Conservation (phyloP, 2,113 vertebrate species). For the Dolichotis patagonum region DNA sequence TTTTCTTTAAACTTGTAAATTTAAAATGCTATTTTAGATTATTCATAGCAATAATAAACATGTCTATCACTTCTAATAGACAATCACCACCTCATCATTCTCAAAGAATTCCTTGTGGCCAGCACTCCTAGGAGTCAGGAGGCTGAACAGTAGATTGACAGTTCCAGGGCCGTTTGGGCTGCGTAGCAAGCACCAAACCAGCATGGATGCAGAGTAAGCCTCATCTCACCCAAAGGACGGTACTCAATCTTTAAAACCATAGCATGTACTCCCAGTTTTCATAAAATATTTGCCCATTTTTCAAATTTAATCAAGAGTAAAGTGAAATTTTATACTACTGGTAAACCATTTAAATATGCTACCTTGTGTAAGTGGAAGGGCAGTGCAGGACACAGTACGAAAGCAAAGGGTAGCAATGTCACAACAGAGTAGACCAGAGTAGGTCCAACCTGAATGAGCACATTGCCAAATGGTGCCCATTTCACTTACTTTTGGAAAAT, state of each 20-base stretch:
- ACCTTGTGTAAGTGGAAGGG: neutral
- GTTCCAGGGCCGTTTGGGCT: neutral
- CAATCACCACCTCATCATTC: neutral
- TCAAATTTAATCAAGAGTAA: neutral
- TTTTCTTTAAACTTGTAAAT: neutral
- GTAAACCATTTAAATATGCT: neutral
- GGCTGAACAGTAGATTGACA: neutral
- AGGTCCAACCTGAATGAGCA: neutral
- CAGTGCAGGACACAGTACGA: accelerated
- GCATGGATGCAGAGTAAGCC: neutral
- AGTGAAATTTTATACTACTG: neutral
- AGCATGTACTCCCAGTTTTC: neutral
- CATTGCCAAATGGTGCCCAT: neutral
- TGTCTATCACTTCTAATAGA: neutral
- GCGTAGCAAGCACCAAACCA: neutral
- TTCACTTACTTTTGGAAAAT: neutral
- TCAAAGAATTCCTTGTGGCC: neutral
- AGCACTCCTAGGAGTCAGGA: neutral
- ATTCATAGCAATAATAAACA: neutral
- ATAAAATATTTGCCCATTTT: neutral
- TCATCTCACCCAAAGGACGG: neutral
- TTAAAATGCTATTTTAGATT: neutral
- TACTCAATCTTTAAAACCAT: neutral
- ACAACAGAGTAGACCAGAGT: neutral
- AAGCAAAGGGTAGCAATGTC: neutral